phyloP scores from a whole-genome alignment of 2,113 vertebrate species.

The Microtus oregoni region DNA sequence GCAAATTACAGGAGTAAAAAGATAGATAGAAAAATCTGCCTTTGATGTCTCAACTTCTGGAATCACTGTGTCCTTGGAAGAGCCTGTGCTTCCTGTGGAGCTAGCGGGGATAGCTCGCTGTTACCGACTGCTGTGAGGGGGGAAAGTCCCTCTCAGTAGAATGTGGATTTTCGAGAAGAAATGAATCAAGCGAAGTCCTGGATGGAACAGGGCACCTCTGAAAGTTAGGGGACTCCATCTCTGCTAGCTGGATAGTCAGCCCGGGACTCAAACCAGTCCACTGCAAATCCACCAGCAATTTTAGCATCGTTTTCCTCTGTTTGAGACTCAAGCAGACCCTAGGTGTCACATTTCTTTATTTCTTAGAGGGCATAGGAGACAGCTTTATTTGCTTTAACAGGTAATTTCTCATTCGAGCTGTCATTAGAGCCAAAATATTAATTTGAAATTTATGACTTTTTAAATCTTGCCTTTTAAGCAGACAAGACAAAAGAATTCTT shows the following conservation, averaged over 20 bases:
- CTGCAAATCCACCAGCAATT: background rate
- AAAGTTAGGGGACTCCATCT: background rate
- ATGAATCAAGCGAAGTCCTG: background rate
- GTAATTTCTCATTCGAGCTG: background rate
- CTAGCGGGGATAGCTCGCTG: background rate
- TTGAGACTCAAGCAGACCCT: background rate
- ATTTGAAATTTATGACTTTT: background rate
- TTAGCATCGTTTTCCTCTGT: background rate
- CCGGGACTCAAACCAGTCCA: background rate
- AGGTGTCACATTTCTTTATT: background rate
- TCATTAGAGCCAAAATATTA: background rate
- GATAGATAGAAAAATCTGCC: background rate
- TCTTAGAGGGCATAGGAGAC: background rate
- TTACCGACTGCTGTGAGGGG: background rate
- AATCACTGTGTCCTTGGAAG: no score
- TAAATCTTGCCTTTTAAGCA: conserved; percentile 41
- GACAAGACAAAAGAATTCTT: conserved; percentile 16
- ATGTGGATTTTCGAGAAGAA: background rate
- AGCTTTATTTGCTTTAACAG: background rate
- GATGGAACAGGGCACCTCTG: background rate
- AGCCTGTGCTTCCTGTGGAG: background rate
- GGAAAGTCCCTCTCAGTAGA: background rate
- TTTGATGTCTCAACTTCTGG: background rate
- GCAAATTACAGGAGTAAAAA: background rate
- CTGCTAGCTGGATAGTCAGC: background rate